Base-by-base conservation (phyloP, 2,113 vertebrate genomes). In the Vulpes lagopus region DNA sequence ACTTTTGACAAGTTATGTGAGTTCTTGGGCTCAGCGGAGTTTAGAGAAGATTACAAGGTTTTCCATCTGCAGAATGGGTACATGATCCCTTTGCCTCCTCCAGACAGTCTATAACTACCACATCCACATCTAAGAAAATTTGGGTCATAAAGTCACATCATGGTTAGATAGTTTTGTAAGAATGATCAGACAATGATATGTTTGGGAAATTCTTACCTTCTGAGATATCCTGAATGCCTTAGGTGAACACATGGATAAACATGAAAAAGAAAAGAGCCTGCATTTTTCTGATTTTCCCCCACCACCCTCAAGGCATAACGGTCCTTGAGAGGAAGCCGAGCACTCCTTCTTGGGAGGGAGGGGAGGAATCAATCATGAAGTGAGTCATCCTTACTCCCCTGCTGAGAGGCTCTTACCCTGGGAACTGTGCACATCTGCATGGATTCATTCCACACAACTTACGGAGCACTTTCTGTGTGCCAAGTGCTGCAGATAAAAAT, bases 141-240 rank as follows among this genome's bases (percentile, higher is more conserved):
- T 86, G 27, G 23, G 20, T 60, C 65, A 51, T 35, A 88, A 96
- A 84, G 32, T 38, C 38, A 89, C 49, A 59, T 20, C 10, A 15
- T 79, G 23, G 35, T 81, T 91, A 65, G 60, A 65, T 2, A 80
- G 22, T 3, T 78, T 93, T 53, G 23, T 85, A n/a, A 25, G 55
- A 73, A 57, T 60, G 2, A 23, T 69, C 95, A 94, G 74, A 65
- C 83, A 53, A 30, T 73, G 92, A 14, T 23, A 49, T 17, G 38
- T 55, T 79, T 85, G 67, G 53, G 91, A 81, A 79, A 85, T 69
- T 79, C 76, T 91, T 95, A 35, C 14, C 55, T 51, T 60, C 11
- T 94, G 84, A 95, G 90, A 96, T 62, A 57, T 62, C 30, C 51
- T 64, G 67, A 74, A 96, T 91, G 96, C 93, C 87, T 96, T 60